Evolutionary conservation across 2,888 invertebrate species (phyloP).

Genomic region (Seira ritae): DNA sequence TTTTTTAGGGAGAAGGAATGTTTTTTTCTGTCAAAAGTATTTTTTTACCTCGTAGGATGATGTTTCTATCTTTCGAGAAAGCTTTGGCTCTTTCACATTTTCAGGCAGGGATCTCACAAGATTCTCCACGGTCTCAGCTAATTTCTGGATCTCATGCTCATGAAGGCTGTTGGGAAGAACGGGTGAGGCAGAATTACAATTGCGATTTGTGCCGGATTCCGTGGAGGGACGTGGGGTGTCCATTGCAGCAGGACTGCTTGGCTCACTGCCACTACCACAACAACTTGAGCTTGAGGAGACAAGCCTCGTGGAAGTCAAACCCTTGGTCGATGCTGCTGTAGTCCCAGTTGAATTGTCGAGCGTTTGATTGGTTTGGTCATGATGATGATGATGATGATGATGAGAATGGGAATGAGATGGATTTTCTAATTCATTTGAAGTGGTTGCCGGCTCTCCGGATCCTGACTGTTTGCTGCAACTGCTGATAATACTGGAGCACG

Average conservation of each 20-base stretch:
- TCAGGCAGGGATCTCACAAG: conserved; percentile 66
- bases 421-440: conserved; percentile 61
- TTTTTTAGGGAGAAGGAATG: conserved; percentile 20
- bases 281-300: conserved; percentile 41
- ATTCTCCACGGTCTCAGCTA: conserved; percentile 68
- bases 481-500: conserved; percentile 38
- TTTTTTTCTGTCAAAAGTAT: background rate
- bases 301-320: conserved; percentile 49
- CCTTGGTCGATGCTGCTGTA: conserved; percentile 14
- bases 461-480: conserved; percentile 37
- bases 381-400: background rate
- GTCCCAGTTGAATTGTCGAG: conserved; percentile 62
- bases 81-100: conserved; percentile 67
- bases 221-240: conserved; percentile 58
- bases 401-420: conserved; percentile 23
- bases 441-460: conserved; percentile 33
- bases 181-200: conserved; percentile 51
- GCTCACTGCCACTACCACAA: conserved; percentile 50
- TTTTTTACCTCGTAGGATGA: conserved; percentile 56
- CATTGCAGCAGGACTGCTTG: conserved; percentile 43
- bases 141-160: conserved; percentile 71
- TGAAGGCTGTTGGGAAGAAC: too few relatives aligned
- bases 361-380: conserved; percentile 57
- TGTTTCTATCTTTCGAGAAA: conserved; percentile 66
- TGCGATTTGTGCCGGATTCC: conserved; percentile 59